phyloP scores from a whole-genome alignment of 2,888 invertebrate genomes.

The Acrocera orbiculus region DNA sequence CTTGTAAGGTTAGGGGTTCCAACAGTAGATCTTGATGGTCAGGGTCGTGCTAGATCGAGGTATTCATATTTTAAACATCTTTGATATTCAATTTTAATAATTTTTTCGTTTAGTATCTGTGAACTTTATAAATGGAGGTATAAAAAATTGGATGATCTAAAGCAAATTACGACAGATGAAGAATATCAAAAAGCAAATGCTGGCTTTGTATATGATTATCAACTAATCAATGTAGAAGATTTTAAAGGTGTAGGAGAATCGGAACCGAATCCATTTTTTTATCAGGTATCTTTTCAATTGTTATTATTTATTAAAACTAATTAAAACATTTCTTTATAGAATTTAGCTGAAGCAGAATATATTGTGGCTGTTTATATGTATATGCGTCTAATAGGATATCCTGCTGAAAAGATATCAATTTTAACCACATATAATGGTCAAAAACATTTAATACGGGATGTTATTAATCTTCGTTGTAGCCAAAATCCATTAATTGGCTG shows the following conservation, averaged over 20 bases:
- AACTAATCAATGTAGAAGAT: constrained; percentile 89
- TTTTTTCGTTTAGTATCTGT: constrained; percentile 50
- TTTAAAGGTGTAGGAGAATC: constrained; percentile 94
- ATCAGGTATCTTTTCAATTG: constrained; percentile 47
- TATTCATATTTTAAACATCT: neutral
- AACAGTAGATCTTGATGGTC: constrained; percentile 92
- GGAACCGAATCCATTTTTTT: constrained; percentile 96
- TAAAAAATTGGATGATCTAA: constrained; percentile 83
- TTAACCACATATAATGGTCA: constrained; percentile 98
- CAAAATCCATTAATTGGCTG: constrained; percentile 87
- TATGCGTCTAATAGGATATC: constrained; percentile 93
- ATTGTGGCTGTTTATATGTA: constrained; percentile 96
- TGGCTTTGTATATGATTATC: constrained; percentile 84
- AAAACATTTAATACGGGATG: constrained; percentile 91
- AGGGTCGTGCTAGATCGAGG: constrained; percentile 76
- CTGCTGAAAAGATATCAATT: constrained; percentile 90
- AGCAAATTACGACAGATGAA: constrained; percentile 64
- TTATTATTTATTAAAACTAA: neutral
- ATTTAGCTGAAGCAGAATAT: constrained; percentile 82
- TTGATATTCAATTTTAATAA: neutral
- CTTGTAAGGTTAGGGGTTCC: constrained; percentile 93
- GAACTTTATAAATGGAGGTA: constrained; percentile 93
- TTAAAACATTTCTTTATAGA: constrained; percentile 32
- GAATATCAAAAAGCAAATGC: constrained; percentile 86
- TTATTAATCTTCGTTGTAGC: constrained; percentile 82